Evolutionary conservation across 2,888 invertebrate genomes (phyloP).

Genomic region (Stegophylla sp.): DNA sequence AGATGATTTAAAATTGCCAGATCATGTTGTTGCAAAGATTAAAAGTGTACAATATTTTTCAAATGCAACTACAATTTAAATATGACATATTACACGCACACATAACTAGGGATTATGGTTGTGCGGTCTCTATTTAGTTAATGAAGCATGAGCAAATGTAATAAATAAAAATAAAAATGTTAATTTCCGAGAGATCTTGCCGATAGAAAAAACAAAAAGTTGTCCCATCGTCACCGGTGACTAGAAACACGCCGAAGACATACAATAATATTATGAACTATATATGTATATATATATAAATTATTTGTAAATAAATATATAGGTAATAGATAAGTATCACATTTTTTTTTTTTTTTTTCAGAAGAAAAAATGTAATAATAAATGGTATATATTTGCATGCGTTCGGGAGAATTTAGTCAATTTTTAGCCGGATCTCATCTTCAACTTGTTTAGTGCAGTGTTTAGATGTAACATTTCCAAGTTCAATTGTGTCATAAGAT

Average conservation of each 20-base stretch:
- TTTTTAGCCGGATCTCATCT: constrained; percentile 64
- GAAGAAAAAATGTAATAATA: constrained; percentile 39
- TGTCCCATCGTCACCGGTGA: constrained; percentile 58
- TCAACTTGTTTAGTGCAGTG: constrained; percentile 86
- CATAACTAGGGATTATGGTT: constrained; percentile 37
- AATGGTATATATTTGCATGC: constrained; percentile 33
- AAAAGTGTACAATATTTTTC: constrained; percentile 18
- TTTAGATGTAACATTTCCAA: constrained; percentile 86
- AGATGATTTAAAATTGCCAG: constrained; percentile 25
- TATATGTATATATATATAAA: constrained; percentile 23
- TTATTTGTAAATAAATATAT: constrained; percentile 24
- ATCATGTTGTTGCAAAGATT: constrained; percentile 7
- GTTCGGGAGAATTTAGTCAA: constrained; percentile 40
- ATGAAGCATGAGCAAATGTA: constrained; percentile 50
- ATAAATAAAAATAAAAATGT: constrained; percentile 52
- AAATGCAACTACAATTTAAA: constrained; percentile 33
- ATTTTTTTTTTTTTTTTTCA: constrained; percentile 23
- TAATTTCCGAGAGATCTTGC: constrained; percentile 57
- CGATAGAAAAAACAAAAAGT: constrained; percentile 52
- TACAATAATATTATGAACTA: constrained; percentile 43
- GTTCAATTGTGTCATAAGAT: constrained; percentile 82
- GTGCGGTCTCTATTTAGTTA: constrained; percentile 13
- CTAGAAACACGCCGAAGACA: constrained; percentile 58
- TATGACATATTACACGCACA: constrained; percentile 2
- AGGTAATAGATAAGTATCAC: constrained; percentile 27